Conservation (phyloP, 2,797 vertebrate species). For the Varecia variegata region DNA sequence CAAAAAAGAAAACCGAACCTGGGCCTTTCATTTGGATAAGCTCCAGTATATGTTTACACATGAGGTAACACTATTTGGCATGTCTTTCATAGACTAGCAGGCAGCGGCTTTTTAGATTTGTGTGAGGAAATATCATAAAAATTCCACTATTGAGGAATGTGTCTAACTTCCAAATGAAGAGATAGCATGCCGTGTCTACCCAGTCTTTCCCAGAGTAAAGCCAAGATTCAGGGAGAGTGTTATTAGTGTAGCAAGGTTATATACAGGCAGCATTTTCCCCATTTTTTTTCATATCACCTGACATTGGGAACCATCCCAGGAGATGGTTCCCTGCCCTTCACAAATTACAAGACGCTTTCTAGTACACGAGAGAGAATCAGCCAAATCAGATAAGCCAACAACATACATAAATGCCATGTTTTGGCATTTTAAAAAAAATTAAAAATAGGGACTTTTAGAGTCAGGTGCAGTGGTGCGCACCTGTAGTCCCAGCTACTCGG, state of each 20-base stretch:
- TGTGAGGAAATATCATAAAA: background rate
- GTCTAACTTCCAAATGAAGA: slow-evolving; percentile 8
- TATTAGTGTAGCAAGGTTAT: background rate
- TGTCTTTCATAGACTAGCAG: background rate
- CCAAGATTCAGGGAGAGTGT: background rate
- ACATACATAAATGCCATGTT: background rate
- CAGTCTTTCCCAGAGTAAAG: slow-evolving; percentile 7
- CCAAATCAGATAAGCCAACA: background rate
- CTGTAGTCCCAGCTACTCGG: background rate
- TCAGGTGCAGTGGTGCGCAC: too few species aligned
- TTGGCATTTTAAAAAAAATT: slow-evolving; percentile 1
- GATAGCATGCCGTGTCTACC: background rate
- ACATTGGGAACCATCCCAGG: background rate
- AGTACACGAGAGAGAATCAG: background rate
- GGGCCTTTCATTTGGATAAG: background rate
- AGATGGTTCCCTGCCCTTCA: background rate
- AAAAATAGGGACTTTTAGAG: background rate
- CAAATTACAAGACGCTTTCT: background rate
- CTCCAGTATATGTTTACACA: background rate
- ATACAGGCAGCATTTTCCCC: background rate
- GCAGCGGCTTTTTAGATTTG: background rate
- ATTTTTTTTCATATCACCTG: background rate
- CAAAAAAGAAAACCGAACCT: background rate
- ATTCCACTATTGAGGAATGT: background rate
- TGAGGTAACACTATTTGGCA: background rate